Conservation (phyloP, 2,113 vertebrate species). For the Misgurnus mizolepis region DNA sequence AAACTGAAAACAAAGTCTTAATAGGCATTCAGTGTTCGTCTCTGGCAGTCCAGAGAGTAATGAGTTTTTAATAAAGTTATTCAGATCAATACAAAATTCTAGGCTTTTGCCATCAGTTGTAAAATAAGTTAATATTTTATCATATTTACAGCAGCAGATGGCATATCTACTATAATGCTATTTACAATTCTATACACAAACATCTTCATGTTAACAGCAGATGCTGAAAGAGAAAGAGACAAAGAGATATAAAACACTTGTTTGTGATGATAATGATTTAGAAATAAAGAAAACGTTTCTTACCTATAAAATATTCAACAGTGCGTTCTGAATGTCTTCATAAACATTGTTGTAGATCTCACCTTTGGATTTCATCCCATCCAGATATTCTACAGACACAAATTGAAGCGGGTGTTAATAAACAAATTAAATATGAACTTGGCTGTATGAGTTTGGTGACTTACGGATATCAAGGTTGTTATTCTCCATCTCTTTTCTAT, state of each 20-base stretch:
- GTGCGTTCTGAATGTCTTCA: constrained; percentile 72
- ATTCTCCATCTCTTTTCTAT: constrained; percentile 78
- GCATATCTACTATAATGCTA: constrained; percentile 60
- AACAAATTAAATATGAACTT: too few relatives aligned
- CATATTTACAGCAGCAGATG: constrained; percentile 56
- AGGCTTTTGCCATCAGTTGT: constrained; percentile 57
- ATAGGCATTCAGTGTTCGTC: constrained; percentile 30
- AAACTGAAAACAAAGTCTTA: not conserved
- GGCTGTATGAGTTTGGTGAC: not conserved
- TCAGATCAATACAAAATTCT: constrained; percentile 68
- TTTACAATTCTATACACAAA: constrained; percentile 78
- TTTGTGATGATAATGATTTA: not conserved
- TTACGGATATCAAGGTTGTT: constrained; percentile 56
- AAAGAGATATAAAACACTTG: not conserved
- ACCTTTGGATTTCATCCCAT: constrained; percentile 73
- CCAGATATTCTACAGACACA: constrained; percentile 68
- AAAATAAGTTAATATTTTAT: constrained; percentile 63
- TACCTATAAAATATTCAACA: constrained; percentile 79
- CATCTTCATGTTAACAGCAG: constrained; percentile 41
- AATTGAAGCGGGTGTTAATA: not conserved
- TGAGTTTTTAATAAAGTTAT: constrained; percentile 60
- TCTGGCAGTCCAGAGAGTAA: constrained; percentile 45
- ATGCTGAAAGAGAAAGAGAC: constrained; percentile 55
- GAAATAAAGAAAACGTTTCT: not conserved
- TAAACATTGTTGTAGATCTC: constrained; percentile 71